phyloP scores from a whole-genome alignment of 2,113 vertebrate genomes.

The Steatornis caripensis region DNA sequence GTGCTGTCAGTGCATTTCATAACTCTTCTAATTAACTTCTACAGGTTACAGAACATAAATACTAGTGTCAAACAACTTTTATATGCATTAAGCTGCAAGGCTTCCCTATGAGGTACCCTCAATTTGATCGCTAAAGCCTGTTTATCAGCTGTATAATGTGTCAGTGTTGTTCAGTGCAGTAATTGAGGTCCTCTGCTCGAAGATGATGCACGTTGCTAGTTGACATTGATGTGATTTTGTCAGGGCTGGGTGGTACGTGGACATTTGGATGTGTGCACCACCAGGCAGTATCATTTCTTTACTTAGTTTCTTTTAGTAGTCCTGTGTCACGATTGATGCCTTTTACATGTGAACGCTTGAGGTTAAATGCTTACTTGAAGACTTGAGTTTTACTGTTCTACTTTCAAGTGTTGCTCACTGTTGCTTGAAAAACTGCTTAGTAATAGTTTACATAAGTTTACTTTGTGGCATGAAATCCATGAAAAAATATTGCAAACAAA shows the following conservation, averaged over 20 bases:
- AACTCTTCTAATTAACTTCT: background rate
- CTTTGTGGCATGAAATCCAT: background rate
- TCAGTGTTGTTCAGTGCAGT: background rate
- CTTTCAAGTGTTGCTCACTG: background rate
- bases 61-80: background rate
- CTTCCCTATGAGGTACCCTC: background rate
- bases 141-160: background rate
- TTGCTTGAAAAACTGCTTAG: background rate
- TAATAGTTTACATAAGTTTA: background rate
- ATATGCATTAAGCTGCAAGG: background rate
- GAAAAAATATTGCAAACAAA: background rate
- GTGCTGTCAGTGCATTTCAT: background rate
- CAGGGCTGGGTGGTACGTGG: background rate
- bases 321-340: rapidly evolving
- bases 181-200: too few relatives aligned
- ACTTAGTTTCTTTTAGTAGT: background rate
- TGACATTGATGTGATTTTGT: rapidly evolving
- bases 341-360: background rate
- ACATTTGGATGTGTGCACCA: rapidly evolving
- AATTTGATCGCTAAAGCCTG: background rate
- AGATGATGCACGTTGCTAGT: background rate
- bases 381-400: background rate
- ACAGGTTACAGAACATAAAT: background rate
- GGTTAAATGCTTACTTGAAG: background rate
- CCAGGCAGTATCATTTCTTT: too few relatives aligned